Conservation (phyloP, 2,888 invertebrate genomes). For the Drosophila pseudotalamancana region DNA sequence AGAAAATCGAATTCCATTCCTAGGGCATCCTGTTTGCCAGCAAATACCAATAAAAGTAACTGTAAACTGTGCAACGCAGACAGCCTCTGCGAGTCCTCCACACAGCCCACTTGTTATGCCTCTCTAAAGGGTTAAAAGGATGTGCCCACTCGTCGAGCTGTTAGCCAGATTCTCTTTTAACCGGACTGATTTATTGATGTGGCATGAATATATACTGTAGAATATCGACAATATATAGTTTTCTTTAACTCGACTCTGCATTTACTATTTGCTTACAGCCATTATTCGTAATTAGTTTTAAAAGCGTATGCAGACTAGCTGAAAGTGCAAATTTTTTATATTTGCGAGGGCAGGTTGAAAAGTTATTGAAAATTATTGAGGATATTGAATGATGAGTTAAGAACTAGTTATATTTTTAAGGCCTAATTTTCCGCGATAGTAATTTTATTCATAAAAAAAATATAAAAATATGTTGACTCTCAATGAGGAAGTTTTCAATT, state of each 20-base stretch:
- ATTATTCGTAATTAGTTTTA: conserved; percentile 40
- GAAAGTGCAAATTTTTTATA: background rate
- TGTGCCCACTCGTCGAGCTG: conserved; percentile 8
- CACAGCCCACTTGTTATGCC: background rate
- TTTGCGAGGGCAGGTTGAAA: background rate
- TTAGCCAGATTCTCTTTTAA: conserved; percentile 9
- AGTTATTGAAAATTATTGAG: background rate
- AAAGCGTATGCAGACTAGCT: background rate
- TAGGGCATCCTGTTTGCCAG: conserved; percentile 40
- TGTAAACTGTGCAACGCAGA: conserved; percentile 21
- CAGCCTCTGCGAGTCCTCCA: too few species aligned
- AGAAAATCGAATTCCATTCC: conserved; percentile 70
- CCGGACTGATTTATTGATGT: conserved; percentile 42
- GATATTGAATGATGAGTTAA: too few species aligned
- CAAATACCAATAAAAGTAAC: conserved; percentile 73
- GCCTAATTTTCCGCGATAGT: too few species aligned
- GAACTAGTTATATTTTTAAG: too few species aligned
- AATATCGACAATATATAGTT: background rate
- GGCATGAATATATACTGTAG: background rate
- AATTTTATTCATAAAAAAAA: too few species aligned
- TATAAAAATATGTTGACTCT: too few species aligned
- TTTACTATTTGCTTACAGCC: conserved; percentile 4
- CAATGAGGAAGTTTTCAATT: too few species aligned
- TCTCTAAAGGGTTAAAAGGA: conserved; percentile 2
- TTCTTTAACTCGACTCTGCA: conserved; percentile 9